Evolutionary conservation across 2,797 vertebrate species (phyloP).

Genomic region (Xenentodon cancila): DNA sequence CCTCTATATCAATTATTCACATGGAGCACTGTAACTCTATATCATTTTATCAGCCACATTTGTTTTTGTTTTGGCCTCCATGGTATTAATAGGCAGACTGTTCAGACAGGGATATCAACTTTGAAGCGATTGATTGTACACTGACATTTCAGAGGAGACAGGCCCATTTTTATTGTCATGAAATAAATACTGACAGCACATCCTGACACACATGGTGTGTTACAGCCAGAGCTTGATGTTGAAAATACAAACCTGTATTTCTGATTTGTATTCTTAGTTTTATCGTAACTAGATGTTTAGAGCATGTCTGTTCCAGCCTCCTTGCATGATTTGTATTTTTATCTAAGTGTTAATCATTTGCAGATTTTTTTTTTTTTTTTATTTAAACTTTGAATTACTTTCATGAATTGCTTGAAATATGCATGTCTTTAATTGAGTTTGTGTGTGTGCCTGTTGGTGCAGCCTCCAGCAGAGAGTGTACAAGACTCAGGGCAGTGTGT

Average conservation of each 20-base stretch:
- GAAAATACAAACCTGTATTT: slow-evolving; percentile 49
- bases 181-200: slow-evolving; percentile 65
- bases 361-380: slow-evolving; percentile 41
- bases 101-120: slow-evolving; percentile 79
- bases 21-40: slow-evolving; percentile 61
- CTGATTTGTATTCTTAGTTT: slow-evolving; percentile 24
- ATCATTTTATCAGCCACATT: slow-evolving; percentile 72
- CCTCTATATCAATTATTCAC: slow-evolving; percentile 77
- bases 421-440: slow-evolving; percentile 79
- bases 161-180: slow-evolving; percentile 61
- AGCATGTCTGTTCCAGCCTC: slow-evolving; percentile 67
- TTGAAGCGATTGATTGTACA: slow-evolving; percentile 75
- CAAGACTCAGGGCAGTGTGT: slow-evolving; percentile 80
- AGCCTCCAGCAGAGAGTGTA: slow-evolving; percentile 82
- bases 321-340: slow-evolving; percentile 74
- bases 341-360: slow-evolving; percentile 48
- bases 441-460: slow-evolving; percentile 81
- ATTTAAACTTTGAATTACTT: slow-evolving; percentile 35
- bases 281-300: slow-evolving; percentile 53
- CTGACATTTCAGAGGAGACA: slow-evolving; percentile 74
- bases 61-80: slow-evolving; percentile 81
- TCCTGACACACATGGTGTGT: slow-evolving; percentile 59
- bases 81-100: slow-evolving; percentile 74
- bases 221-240: slow-evolving; percentile 36
- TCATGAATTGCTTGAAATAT: slow-evolving; percentile 64